Evolutionary conservation across 2,797 vertebrate species (phyloP).

Genomic region (Hypotaenidia philippensis): DNA sequence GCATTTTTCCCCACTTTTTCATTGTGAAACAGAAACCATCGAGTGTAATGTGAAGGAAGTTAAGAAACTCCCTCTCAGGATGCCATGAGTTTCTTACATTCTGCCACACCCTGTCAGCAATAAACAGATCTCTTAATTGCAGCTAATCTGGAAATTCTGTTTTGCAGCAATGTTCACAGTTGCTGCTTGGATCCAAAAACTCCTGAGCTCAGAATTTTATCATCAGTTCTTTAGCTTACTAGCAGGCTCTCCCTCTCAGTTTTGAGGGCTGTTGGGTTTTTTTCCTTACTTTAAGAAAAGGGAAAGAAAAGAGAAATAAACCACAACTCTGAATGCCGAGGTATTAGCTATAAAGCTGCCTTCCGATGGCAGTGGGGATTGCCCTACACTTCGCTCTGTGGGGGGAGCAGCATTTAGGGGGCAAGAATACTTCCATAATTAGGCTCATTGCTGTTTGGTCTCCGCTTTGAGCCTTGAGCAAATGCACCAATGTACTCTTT

Average conservation of each 20-base stretch:
- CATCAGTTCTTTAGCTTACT: neutral
- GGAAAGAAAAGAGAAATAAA: neutral
- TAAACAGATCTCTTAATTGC: conserved; percentile 40
- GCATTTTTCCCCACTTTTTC: conserved; percentile 13
- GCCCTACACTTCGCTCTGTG: neutral
- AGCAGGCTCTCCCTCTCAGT: neutral
- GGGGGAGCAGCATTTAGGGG: neutral
- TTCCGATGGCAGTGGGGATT: neutral
- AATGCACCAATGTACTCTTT: neutral
- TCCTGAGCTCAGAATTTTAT: conserved; percentile 5
- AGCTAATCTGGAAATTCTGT: conserved; percentile 23
- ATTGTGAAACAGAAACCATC: conserved; percentile 56
- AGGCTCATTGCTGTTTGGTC: neutral
- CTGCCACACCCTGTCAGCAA: conserved; percentile 24
- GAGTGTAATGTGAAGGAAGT: conserved; percentile 29
- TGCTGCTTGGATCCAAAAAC: neutral
- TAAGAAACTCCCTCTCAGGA: conserved; percentile 38
- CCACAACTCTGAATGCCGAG: neutral
- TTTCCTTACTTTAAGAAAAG: neutral
- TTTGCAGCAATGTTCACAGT: neutral
- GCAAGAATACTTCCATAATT: neutral
- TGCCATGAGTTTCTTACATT: neutral
- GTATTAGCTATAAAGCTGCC: neutral
- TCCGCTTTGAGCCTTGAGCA: neutral
- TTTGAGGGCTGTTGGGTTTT: neutral